phyloP scores from a whole-genome alignment of 2,888 invertebrate species.

The Drosophila anomalata region DNA sequence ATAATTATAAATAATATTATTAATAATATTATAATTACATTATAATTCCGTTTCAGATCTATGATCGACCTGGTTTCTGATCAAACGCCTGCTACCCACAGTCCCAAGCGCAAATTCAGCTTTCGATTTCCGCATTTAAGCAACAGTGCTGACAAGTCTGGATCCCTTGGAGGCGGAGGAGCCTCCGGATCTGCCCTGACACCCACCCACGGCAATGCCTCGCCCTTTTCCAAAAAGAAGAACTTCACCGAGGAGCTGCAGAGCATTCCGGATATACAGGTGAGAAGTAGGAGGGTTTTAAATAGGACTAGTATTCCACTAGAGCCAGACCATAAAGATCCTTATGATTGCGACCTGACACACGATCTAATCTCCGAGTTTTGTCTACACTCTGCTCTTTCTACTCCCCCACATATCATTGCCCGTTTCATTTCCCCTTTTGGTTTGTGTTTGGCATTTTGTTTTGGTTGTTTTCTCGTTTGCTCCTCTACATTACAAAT shows the following conservation, averaged over 20 bases:
- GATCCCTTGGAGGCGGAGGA: conserved; percentile 46
- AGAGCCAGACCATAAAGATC: conserved; percentile 10
- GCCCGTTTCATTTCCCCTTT: conserved; percentile 50
- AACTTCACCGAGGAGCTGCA: conserved; percentile 96
- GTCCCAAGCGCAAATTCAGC: conserved; percentile 90
- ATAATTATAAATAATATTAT: no score
- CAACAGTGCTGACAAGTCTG: conserved; percentile 76
- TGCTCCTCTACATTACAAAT: conserved; percentile 24
- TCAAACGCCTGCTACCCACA: conserved; percentile 86
- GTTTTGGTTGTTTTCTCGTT: conserved; percentile 50
- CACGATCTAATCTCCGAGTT: conserved; percentile 57
- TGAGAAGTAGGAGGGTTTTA: conserved; percentile 82
- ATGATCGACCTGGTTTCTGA: conserved; percentile 87
- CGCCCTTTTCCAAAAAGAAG: conserved; percentile 85
- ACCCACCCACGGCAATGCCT: conserved; percentile 81
- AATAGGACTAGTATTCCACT: neutral
- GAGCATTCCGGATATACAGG: conserved; percentile 94
- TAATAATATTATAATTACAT: no score
- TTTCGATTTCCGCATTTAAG: conserved; percentile 88
- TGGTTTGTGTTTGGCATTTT: conserved; percentile 52
- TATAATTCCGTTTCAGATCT: conserved; percentile 81
- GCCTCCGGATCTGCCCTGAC: conserved; percentile 52
- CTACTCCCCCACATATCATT: conserved; percentile 43
- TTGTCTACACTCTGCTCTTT: conserved; percentile 57
- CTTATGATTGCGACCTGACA: conserved; percentile 2